Evolutionary conservation across 2,888 invertebrate species (phyloP).

Genomic region (Drosophila differens): DNA sequence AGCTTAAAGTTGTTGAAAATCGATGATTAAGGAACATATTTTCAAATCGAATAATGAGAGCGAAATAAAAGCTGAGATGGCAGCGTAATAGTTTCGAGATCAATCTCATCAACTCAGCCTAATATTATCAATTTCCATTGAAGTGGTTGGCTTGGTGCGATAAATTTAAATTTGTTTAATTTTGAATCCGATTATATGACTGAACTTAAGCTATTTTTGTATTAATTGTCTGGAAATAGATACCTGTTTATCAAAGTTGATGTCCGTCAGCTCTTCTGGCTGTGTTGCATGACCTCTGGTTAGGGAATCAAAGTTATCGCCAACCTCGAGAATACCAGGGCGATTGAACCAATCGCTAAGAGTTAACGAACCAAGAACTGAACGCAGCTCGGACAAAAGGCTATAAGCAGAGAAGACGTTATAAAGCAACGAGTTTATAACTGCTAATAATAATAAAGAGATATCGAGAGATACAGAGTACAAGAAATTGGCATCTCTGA

Average conservation of each 20-base stretch:
- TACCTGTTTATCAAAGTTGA: constrained; percentile 88
- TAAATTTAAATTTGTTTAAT: not conserved
- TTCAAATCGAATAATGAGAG: not conserved
- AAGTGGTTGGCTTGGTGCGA: not conserved
- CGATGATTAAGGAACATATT: not conserved
- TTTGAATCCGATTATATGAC: not conserved
- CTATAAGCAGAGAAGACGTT: constrained; percentile 72
- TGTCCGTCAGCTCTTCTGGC: constrained; percentile 91
- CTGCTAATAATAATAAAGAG: not conserved
- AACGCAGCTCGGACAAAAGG: constrained; percentile 85
- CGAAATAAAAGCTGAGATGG: not conserved
- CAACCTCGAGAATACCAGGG: constrained; percentile 86
- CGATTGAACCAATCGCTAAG: constrained; percentile 87
- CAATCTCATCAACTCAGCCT: not conserved
- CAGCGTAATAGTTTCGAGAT: not conserved
- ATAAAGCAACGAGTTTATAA: not conserved
- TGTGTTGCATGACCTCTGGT: constrained; percentile 92
- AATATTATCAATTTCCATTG: not conserved
- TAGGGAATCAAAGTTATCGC: constrained; percentile 89
- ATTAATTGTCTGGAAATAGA: not conserved
- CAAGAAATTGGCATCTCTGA: not conserved
- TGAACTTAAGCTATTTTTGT: not conserved
- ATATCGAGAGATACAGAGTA: not conserved
- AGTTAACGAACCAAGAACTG: constrained; percentile 85
- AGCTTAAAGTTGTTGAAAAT: not conserved